These are phyloP conservation scores for Drosophila jambulina DNA, from an alignment of 1,140 invertebrate genomes.

Conservation along the genomic window DNA sequence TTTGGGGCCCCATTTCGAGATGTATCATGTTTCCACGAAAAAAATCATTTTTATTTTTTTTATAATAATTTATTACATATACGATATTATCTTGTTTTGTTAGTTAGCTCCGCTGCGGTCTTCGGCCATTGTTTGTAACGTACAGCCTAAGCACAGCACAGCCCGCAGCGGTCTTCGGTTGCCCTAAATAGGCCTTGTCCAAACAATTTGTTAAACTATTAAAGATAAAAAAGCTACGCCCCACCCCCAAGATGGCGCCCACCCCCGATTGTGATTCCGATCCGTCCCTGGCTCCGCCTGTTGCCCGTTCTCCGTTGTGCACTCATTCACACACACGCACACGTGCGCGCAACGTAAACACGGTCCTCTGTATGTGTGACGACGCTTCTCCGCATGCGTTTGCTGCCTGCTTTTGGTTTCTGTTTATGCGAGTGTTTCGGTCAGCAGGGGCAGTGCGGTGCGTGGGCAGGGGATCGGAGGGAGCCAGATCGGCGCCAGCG, in stretches of 20 bases:
- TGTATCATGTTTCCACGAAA: not conserved
- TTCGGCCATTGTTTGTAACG: constrained; percentile 36
- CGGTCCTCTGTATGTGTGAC: constrained; percentile 17
- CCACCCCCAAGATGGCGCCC: constrained; percentile 1
- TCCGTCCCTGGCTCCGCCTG: constrained; percentile 16
- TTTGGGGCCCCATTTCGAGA: not conserved
- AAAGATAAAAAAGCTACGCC: constrained; percentile 29
- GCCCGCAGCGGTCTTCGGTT: constrained; percentile 14
- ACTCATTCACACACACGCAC: constrained; percentile 43
- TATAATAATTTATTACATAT: constrained; percentile 39
- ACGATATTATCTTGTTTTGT: constrained; percentile 20
- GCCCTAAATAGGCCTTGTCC: constrained; percentile 4
- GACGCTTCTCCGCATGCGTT: constrained; percentile 11
- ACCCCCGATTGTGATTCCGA: constrained; percentile 11
- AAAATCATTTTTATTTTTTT: not conserved
- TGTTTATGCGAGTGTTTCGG: constrained; percentile 9
- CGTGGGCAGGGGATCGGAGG: not conserved
- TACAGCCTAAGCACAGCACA: constrained; percentile 32
- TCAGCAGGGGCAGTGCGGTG: not conserved
- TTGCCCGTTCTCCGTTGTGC: constrained; percentile 61
- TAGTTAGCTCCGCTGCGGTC: constrained; percentile 11
- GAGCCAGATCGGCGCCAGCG: constrained; percentile 23
- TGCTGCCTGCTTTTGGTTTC: constrained; percentile 3
- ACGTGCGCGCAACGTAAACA: constrained; percentile 20
- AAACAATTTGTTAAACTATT: constrained; percentile 15